Evolutionary conservation across 2,888 invertebrate genomes (phyloP), one percentile per base, ranked within the genome.

Genomic region (Byasa hedistus): DNA sequence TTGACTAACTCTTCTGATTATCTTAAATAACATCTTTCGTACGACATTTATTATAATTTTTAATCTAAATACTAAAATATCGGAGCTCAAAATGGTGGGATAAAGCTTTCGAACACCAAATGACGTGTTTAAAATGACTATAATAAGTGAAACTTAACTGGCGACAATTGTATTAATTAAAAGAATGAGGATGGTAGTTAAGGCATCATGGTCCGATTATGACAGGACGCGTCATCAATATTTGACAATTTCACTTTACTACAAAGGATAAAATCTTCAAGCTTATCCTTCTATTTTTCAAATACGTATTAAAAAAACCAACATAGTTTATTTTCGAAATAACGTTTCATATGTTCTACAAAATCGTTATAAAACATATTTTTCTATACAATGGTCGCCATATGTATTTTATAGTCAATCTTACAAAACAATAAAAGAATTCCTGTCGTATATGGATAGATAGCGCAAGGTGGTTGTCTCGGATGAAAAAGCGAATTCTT

Each of bases 401-500:
- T 62, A 39, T 8, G 48, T 24, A 24, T 48, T 39, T 62, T 32
- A 48, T 48, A 32, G 19, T 27, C 44, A 63, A 57, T 63, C 48
- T 8, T 56, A 12, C 22, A 22, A 12, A 24, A 32, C 27, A 44
- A 55, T 24, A 23, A 15, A 61, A 24, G 23, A 23, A 22, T 54
- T 54, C 22, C 2, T 15, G 52, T 10, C 12, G 22, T 54, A 54
- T 22, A 54, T 15, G 32, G 61, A 36, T 57, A 22, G 52, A 65
- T 61, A 19, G 19, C 27, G 61, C 51, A 52, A 23, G 15, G 39
- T 36, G 48, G 27, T 48, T 21, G 39, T 57, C 57, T 17, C 23
- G n/a, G 10, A 58, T 22, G 58, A 58, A 48, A 44, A 44, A 62
- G 54, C 44, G 22, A 52, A 66, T 67, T 63, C 10, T 60, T 67